Base-by-base conservation (phyloP, 2,113 vertebrate species). In the Mesocricetus auratus region DNA sequence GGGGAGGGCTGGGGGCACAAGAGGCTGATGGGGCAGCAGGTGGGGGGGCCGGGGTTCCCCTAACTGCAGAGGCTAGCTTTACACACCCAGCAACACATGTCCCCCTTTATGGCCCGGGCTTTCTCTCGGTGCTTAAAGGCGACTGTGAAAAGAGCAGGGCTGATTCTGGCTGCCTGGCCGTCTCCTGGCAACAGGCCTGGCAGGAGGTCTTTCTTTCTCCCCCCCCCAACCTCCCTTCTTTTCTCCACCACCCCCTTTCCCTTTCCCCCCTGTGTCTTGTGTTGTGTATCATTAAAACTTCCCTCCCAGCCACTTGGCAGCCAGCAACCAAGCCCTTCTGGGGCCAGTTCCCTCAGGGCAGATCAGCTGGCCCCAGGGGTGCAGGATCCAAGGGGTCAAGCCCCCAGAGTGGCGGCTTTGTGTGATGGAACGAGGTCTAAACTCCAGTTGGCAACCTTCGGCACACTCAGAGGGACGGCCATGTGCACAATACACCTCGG, bases 171-270 rank as follows among this genome's bases (percentile, higher is more conserved):
- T 98, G 99, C 99, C 99, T 98, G 99, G 98, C 98, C 98, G 99
- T 99, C 99, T 99, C 99, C 98, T 99, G 99, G 99, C 99, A 99
- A 99, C 99, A 98, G 92, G 98, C 99, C 98, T 99, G 93, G 99
- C 99, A 98, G 99, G 99, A 99, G 99, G 98, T 98, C 99, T 99
- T 99, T 99, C 99, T 99, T 98, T 98, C 98, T 98, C 97, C 96
- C 98, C 97, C 96, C 98, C 94, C 96, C 89, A 42, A 58, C 89
- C 96, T 90, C 93, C 83, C 94, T 90, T 79, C 97, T 96, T 94
- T 92, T 93, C 85, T 87, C 90, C 95, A 64, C 96, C 94, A 60
- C 95, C 22, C 4, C 90, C 90, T 77, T 29, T 39, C 19, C 45
- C 75, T 7, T 94, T 96, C 97, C 98, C 98, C 96, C 98, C 98